Evolutionary conservation across 1,140 invertebrate genomes (phyloP), one percentile per base, ranked within the genome.

Genomic region (Sitodiplosis mosellana): DNA sequence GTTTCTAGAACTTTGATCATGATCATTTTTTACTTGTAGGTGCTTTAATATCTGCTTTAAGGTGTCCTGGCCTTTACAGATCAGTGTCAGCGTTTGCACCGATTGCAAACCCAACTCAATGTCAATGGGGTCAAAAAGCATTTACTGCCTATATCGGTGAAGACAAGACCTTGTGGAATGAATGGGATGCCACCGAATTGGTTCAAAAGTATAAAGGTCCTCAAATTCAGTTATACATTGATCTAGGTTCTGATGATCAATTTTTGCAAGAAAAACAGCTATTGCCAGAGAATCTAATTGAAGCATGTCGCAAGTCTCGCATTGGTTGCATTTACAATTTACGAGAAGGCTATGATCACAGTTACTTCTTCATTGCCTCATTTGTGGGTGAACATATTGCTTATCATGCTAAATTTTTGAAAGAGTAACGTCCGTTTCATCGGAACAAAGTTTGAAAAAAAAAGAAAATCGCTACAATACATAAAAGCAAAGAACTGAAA

Each of bases 51-150:
- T 87, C 85, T 65, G 82, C 84, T 15, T 65, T 99, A 18, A 90
- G 90, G 63, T 95, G 93, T 67, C 93, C 92, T 19, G 83, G 82
- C 5, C 68, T 83, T 49, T 99, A 89, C 65, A 77, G 77, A 54
- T 83, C 84, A 36, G 90, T 95, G 0, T 94, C 91, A 49, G 89
- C 89, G n/a, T 98, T 99, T 75, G 78, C 95, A 18, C 92, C 95
- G 0, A 97, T 98, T 58, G 80, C 80, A 45, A 93, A 97, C 69
- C 92, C 94, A 0, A 74, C 69, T 12, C 67, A 78, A 37, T 83
- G 83, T 57, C 73, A 76, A 3, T 97, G 92, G 91, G 93, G 93
- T 1, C 67, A 80, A 38, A 90, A 87, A 63, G 87, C 85, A 10
- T 87, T 99, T 50, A 67, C 65, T 49, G 87, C 83, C 6, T 98